These are phyloP conservation scores for Cataglyphis altisquamis DNA, from an alignment of 2,888 invertebrate species.

Conservation along the genomic window DNA sequence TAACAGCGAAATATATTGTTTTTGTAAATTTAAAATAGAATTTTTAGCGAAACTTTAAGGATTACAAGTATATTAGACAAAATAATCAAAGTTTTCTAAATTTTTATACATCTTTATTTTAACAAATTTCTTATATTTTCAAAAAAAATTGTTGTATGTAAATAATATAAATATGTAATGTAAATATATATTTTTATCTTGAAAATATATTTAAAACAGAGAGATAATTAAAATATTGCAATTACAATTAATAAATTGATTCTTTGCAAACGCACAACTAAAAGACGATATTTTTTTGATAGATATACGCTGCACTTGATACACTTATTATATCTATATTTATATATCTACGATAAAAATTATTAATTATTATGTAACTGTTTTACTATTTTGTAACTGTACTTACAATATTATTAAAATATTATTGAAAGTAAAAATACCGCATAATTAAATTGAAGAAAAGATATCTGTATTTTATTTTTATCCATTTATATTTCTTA, in stretches of 20 bases:
- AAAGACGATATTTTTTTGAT: background rate
- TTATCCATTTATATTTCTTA: background rate
- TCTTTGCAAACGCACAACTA: background rate
- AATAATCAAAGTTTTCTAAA: background rate
- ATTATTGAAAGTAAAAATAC: background rate
- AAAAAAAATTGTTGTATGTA: too few species aligned
- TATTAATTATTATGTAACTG: background rate
- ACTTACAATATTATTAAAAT: background rate
- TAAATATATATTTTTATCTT: too few species aligned
- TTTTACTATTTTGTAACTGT: background rate
- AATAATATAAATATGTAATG: too few species aligned
- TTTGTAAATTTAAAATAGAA: background rate
- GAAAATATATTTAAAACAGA: too few species aligned
- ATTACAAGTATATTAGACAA: background rate
- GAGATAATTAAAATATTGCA: background rate
- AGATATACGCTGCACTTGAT: background rate
- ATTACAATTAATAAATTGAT: background rate
- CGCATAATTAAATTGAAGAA: background rate
- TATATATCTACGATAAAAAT: background rate
- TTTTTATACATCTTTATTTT: background rate
- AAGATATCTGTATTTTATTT: background rate
- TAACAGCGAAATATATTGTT: background rate
- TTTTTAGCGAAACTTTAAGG: background rate
- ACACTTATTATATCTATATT: background rate
- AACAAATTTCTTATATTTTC: background rate